phyloP scores from a whole-genome alignment of 2,113 vertebrate species.

The Rhineura floridana region DNA sequence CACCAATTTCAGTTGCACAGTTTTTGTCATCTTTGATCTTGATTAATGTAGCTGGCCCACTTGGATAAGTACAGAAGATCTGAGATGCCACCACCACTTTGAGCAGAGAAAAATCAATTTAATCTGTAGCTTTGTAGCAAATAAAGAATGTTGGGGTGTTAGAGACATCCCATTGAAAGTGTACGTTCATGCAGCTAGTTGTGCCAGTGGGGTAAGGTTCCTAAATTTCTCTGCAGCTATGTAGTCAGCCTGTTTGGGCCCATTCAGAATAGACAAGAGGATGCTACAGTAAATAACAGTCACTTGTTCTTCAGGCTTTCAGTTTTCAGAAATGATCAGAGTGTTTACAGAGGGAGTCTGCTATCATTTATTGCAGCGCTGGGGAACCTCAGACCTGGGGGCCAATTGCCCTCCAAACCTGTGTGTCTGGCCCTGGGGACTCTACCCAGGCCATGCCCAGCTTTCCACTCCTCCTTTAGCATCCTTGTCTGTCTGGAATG shows the following conservation, averaged over 20 bases:
- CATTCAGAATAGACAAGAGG: neutral
- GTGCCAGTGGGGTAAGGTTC: neutral
- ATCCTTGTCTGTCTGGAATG: no score
- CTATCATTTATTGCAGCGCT: neutral
- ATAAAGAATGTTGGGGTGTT: neutral
- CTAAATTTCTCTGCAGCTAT: neutral
- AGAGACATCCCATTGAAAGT: neutral
- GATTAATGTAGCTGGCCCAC: neutral
- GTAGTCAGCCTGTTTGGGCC: neutral
- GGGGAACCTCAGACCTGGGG: no score
- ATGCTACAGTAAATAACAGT: neutral
- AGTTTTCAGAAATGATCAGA: neutral
- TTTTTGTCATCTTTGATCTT: slow-evolving; percentile 28
- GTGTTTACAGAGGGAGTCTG: neutral
- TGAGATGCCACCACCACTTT: slow-evolving; percentile 1
- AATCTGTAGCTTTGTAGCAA: slow-evolving; percentile 16
- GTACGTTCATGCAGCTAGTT: neutral
- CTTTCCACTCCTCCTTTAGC: no score
- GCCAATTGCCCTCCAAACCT: no score
- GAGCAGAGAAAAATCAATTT: neutral
- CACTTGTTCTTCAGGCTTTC: neutral
- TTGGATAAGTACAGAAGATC: slow-evolving; percentile 17
- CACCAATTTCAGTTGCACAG: neutral
- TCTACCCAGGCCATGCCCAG: no score
- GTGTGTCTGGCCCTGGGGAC: no score